Percentiles rank a stretch among this genome's conserved stretches.
Conservation (phyloP, 2,797 vertebrate genomes). For the Enteromius argenteus region DNA sequence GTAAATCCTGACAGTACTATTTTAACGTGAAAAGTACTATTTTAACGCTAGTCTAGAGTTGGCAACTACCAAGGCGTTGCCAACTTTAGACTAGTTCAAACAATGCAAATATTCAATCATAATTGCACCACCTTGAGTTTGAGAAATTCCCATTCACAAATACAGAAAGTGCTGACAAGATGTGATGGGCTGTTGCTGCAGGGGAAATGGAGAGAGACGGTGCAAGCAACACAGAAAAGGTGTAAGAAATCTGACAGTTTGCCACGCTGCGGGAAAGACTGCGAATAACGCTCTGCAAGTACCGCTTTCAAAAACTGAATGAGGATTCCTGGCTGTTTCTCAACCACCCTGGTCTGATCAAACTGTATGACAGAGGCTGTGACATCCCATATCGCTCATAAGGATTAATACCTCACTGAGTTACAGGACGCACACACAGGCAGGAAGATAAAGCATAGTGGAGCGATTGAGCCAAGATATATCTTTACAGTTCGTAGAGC, state of each 20-base stretch:
- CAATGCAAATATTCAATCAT: background rate
- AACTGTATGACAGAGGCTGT: slow-evolving; percentile 57
- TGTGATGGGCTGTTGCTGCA: background rate
- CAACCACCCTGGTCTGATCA: slow-evolving; percentile 56
- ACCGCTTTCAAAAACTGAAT: slow-evolving; percentile 14
- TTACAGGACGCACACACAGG: slow-evolving; percentile 37
- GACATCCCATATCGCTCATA: slow-evolving; percentile 59
- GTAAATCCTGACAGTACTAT: background rate
- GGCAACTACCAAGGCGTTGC: background rate
- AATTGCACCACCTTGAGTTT: background rate
- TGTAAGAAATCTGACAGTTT: slow-evolving; percentile 20
- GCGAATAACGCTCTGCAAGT: slow-evolving; percentile 3
- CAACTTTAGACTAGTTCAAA: background rate
- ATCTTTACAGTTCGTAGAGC: slow-evolving; percentile 49
- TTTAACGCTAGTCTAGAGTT: too few relatives aligned
- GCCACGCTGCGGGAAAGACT: background rate
- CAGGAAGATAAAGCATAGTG: slow-evolving; percentile 56
- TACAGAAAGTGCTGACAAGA: background rate
- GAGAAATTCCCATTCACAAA: slow-evolving; percentile 27
- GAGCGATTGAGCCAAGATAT: slow-evolving; percentile 53
- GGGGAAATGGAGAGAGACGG: background rate
- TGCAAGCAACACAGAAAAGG: slow-evolving; percentile 9
- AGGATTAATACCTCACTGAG: slow-evolving; percentile 61
- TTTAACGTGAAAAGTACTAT: background rate
- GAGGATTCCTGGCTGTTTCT: slow-evolving; percentile 44